Evolutionary conservation across 2,113 vertebrate genomes (phyloP), one percentile per base, ranked within the genome.

Genomic region (Glaucomys volans): DNA sequence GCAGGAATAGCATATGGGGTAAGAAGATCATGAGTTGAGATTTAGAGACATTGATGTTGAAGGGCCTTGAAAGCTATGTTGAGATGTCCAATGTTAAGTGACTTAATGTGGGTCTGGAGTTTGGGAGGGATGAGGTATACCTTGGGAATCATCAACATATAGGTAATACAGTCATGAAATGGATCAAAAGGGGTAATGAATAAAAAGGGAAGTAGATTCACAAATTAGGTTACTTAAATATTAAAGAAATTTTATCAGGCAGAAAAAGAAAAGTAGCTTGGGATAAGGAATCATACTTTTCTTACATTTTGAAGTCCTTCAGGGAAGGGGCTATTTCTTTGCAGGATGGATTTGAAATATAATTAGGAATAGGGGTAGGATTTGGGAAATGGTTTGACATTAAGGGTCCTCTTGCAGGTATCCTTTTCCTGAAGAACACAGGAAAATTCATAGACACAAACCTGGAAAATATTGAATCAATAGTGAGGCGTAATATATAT

Each of bases 281-380:
- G 42, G 35, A 32, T 87, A 90, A 90, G 18, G 37, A 96, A 86
- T 82, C 42, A 40, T 87, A 83, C 14, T 83, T 95, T 87, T 67
- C 17, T 62, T 83, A 18, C 28, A 64, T 93, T 84, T 92, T 91
- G 76, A 93, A 66, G 20, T 50, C 7, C 4, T 90, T 87, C 32
- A 50, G 22, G 12, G 30, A n/a, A 64, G 40, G 52, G 44, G 22
- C 11, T n/a, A 81, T 80, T 59, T 84, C 12, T 54, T 93, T 80
- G 35, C 0, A 87, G 69, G 11, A 52, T 76, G 8, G 32, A 86
- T 59, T 87, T 82, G 54, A 75, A 28, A 69, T 74, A 79, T 28
- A 76, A 84, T 90, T 76, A 59, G 54, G 74, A 59, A 10, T 26
- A 85, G 10, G 20, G 4, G 26, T 57, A 89, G 20, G 16, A 59